Percentiles rank a stretch among this genome's conserved stretches.
These are phyloP conservation scores for Peromyscus maniculatus DNA, from an alignment of 2,113 vertebrate species.

Conservation along the genomic window DNA sequence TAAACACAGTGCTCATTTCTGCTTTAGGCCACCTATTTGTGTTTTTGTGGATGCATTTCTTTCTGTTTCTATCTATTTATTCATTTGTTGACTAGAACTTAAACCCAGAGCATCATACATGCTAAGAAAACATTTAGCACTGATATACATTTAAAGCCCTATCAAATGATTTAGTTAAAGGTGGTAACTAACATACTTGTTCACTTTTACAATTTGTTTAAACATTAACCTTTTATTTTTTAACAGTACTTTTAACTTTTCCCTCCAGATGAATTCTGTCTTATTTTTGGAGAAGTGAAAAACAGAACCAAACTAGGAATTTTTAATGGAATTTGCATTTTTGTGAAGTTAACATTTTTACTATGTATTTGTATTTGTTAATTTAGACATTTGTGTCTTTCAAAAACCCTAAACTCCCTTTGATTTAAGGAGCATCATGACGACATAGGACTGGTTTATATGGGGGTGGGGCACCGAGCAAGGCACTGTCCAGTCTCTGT, in stretches of 20 bases:
- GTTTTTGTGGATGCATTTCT: not conserved
- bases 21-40: not conserved
- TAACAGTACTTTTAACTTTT: not conserved
- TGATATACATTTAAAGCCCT: not conserved
- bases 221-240: not conserved
- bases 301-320: not conserved
- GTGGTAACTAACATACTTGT: not conserved
- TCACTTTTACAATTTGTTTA: not conserved
- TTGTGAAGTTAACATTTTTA: not conserved
- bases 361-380: not conserved
- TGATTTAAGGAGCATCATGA: not conserved
- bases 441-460: not conserved
- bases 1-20: not conserved
- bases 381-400: not conserved
- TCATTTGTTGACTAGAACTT: not conserved
- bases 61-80: not conserved
- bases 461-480: not conserved
- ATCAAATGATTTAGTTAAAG: not conserved
- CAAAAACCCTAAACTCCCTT: not conserved
- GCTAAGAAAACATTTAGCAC: not conserved
- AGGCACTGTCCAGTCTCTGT: not conserved
- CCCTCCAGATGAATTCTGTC: not conserved
- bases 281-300: not conserved
- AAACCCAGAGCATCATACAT: not conserved
- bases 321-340: not conserved